phyloP scores from a whole-genome alignment of 2,797 vertebrate species.

The Rhadinocentrus ornatus region DNA sequence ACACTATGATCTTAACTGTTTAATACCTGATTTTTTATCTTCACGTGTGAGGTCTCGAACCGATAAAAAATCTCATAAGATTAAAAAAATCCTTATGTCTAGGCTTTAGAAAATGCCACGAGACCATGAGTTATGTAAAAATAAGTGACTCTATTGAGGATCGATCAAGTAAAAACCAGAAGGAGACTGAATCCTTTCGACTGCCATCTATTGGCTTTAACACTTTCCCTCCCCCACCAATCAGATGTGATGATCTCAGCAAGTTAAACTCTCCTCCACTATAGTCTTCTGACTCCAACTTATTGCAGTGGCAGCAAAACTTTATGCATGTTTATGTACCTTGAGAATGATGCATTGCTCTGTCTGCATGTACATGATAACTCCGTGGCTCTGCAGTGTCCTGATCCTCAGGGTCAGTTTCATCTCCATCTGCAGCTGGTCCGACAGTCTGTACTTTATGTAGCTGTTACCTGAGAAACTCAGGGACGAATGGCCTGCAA shows the following conservation, averaged over 20 bases:
- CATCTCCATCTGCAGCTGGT: slow-evolving; percentile 88
- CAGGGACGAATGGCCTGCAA: slow-evolving; percentile 93
- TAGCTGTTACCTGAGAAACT: slow-evolving; percentile 98
- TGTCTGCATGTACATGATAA: slow-evolving; percentile 94
- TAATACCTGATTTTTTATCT: too few relatives aligned
- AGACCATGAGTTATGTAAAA: neutral
- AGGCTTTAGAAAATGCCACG: neutral
- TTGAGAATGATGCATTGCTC: slow-evolving; percentile 94
- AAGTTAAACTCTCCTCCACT: neutral
- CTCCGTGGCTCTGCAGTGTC: slow-evolving; percentile 93
- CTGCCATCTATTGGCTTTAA: too few relatives aligned
- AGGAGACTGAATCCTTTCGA: neutral
- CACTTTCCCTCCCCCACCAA: too few relatives aligned
- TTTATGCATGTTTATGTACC: slow-evolving; percentile 82
- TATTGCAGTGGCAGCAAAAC: neutral
- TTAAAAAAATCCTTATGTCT: too few relatives aligned
- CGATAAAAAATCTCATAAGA: too few relatives aligned
- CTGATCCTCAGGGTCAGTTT: slow-evolving; percentile 92
- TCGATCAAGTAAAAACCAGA: neutral
- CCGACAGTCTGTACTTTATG: slow-evolving; percentile 94
- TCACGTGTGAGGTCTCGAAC: too few relatives aligned
- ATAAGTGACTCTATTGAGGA: neutral
- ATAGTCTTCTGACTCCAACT: neutral
- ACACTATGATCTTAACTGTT: too few relatives aligned
- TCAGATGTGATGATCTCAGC: too few relatives aligned